These are phyloP conservation scores for Petrocephalus zakoni DNA, from an alignment of 2,113 vertebrate species.

Conservation along the genomic window DNA sequence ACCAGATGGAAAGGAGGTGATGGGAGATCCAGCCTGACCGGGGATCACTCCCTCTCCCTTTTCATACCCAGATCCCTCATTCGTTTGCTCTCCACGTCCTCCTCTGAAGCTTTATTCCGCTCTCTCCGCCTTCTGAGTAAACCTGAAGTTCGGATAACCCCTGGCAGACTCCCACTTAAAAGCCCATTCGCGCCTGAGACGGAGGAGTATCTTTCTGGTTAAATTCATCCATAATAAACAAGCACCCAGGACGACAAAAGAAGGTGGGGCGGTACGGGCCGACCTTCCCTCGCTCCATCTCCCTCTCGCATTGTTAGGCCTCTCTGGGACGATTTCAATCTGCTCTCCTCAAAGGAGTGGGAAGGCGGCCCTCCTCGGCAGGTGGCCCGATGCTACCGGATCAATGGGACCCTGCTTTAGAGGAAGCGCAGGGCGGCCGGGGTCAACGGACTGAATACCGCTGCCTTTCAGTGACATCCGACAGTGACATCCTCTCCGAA, in stretches of 20 bases:
- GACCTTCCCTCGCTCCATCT: not conserved
- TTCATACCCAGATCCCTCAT: not conserved
- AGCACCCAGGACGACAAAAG: not conserved
- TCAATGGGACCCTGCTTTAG: conserved; percentile 9
- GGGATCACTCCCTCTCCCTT: not conserved
- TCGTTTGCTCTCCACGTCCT: not conserved
- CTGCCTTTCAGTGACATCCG: not conserved
- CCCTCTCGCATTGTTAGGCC: not conserved
- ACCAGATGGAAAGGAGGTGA: not conserved
- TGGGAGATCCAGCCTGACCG: not conserved
- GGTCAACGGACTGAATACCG: not conserved
- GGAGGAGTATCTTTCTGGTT: not conserved
- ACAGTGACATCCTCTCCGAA: not conserved
- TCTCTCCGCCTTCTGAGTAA: not conserved
- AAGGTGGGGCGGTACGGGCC: not conserved
- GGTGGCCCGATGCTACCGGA: not conserved
- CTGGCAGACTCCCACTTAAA: not conserved
- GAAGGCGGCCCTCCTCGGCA: not conserved
- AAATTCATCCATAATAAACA: conserved; percentile 10
- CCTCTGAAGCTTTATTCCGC: not conserved
- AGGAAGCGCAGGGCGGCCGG: not conserved
- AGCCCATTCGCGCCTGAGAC: not conserved
- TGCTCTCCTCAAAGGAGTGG: not conserved
- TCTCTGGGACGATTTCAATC: conserved; percentile 5
- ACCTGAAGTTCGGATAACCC: not conserved